phyloP scores from a whole-genome alignment of 2,113 vertebrate genomes.

The Antigone vipio region DNA sequence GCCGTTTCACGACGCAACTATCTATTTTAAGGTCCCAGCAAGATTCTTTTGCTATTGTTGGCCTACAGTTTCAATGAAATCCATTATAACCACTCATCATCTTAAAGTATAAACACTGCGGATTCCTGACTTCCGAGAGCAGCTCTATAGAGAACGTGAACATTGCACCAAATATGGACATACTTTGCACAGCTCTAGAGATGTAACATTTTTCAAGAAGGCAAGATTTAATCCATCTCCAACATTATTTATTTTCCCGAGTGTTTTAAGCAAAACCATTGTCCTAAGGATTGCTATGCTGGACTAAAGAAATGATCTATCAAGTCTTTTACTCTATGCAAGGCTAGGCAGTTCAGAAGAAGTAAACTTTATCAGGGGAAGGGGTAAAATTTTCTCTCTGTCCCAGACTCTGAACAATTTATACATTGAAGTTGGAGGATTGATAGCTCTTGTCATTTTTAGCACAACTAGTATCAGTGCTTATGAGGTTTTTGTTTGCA shows the following conservation, averaged over 20 bases:
- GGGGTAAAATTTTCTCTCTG: background rate
- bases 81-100: constrained; percentile 44
- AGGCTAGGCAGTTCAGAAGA: background rate
- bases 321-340: background rate
- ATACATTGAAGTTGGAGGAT: background rate
- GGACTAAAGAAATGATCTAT: background rate
- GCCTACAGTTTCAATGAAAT: background rate
- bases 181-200: constrained; percentile 10
- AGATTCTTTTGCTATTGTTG: constrained; percentile 58
- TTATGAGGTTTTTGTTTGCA: background rate
- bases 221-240: background rate
- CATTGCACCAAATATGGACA: constrained; percentile 59
- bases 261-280: background rate
- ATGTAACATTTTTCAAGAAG: constrained; percentile 9
- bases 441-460: background rate
- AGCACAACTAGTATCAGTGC: background rate
- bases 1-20: background rate
- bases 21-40: constrained; percentile 44
- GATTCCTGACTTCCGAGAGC: constrained; percentile 59
- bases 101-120: constrained; percentile 30
- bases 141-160: background rate
- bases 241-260: background rate
- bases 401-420: background rate
- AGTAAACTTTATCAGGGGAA: background rate
- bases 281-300: background rate